Evolutionary conservation across 2,113 vertebrate genomes (phyloP), one percentile per base, ranked within the genome.

Genomic region (Chiloscyllium plagiosum): DNA sequence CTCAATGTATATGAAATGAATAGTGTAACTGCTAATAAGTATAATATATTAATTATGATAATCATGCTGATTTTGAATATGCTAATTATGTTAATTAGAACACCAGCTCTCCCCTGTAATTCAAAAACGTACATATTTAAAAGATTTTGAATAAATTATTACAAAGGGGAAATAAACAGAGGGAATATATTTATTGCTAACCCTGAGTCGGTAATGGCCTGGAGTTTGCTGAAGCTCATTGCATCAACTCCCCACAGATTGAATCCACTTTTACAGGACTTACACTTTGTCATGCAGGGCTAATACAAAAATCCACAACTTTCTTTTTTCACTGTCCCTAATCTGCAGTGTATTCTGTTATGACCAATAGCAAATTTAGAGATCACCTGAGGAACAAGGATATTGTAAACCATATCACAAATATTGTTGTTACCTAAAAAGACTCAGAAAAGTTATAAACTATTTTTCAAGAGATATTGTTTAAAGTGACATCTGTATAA

Each of bases 21-120:
- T 50, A 47, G 65, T 95, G 93, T 33, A 95, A 72, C 93, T 69
- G 68, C 93, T 95, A 72, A 72, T 72, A 94, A 94, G 42, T 47
- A 70, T 69, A 95, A 72, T n/a, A 66, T 37, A 95, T 72, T 95
- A 95, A 72, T 95, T 72, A 95, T 69, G 47, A 69, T 95, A 95
- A 95, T 70, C 42, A 95, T 70, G 69, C 69, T 95, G 93, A 68
- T 72, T 95, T 95, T 50, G 47, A 69, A 72, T 72, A 95, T 95
- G 93, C 69, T 69, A 94, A 69, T 69, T 94, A 69, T 94, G 66
- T 94, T 95, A 72, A 95, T 95, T 69, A 61, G 93, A 95, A 69
- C 47, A 94, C 69, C 93, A 94, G 70, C 68, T 95, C 26, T 47
- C 26, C 22, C 10, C 69, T 72, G 68, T 95, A 95, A 72, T 69